A percentile compares a stretch with the other conserved stretches of the same genome.
Evolutionary conservation across 2,888 invertebrate genomes (phyloP).

Genomic region (Cordylochernes scorpioides): DNA sequence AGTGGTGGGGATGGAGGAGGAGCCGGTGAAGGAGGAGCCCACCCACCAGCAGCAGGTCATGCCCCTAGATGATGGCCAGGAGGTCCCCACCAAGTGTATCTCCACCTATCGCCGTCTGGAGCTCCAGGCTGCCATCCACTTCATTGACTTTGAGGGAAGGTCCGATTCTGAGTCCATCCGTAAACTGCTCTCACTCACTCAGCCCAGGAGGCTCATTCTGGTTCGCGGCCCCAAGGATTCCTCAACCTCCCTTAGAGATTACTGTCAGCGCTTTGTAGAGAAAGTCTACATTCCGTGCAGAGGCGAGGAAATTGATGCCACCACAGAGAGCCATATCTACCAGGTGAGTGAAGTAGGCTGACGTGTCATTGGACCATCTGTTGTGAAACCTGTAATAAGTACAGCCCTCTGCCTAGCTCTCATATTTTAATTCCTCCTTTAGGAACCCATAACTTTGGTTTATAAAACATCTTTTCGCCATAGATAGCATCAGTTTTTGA

Average conservation of each 20-base stretch:
- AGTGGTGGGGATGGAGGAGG: too few species aligned
- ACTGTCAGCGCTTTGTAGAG: constrained; percentile 47
- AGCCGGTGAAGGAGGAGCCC: too few species aligned
- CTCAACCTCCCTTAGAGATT: constrained; percentile 37
- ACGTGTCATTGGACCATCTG: too few species aligned
- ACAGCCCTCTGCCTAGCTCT: too few species aligned
- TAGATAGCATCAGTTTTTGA: too few species aligned
- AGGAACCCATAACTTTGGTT: too few species aligned
- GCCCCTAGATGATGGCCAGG: too few species aligned
- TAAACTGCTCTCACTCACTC: constrained; percentile 41
- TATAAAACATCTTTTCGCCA: too few species aligned
- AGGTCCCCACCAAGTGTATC: constrained; percentile 73
- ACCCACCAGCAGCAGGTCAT: too few species aligned
- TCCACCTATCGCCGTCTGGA: constrained; percentile 41
- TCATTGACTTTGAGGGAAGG: constrained; percentile 83
- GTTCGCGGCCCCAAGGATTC: constrained; percentile 43
- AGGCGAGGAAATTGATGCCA: constrained; percentile 80
- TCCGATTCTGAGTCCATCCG: constrained; percentile 33
- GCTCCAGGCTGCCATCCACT: constrained; percentile 59
- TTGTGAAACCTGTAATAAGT: too few species aligned
- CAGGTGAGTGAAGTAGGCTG: constrained; percentile 51
- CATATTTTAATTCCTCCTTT: too few species aligned
- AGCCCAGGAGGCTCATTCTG: constrained; percentile 50
- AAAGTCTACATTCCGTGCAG: too few species aligned
- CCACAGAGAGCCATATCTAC: constrained; percentile 90